These are phyloP conservation scores for Papio anubis DNA, from an alignment of 2,113 vertebrate genomes.

Conservation along the genomic window DNA sequence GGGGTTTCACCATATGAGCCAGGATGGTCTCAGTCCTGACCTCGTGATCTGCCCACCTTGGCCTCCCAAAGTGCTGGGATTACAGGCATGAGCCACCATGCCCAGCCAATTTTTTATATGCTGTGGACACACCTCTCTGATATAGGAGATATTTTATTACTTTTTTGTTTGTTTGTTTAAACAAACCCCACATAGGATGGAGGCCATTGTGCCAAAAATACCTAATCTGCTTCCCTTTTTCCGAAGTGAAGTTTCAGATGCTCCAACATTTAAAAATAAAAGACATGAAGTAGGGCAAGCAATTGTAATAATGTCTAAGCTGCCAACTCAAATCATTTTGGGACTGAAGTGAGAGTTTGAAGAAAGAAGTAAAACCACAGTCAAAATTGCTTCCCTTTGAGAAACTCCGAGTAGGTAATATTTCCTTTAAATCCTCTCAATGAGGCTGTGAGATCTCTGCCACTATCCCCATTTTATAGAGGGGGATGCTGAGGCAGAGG, in stretches of 20 bases:
- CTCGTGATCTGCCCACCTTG: no score
- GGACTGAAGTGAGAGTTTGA: constrained; percentile 15
- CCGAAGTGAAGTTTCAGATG: constrained; percentile 51
- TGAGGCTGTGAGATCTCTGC: not conserved
- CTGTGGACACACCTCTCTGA: no score
- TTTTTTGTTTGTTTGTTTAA: not conserved
- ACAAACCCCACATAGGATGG: not conserved
- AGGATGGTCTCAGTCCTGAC: no score
- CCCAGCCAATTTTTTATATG: no score
- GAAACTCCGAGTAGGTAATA: not conserved
- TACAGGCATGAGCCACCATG: no score
- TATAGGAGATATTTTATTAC: not conserved
- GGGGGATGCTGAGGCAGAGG: not conserved
- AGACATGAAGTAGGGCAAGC: constrained; percentile 60
- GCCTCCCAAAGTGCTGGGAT: no score
- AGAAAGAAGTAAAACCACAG: not conserved
- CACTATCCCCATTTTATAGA: not conserved
- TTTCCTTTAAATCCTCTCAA: not conserved
- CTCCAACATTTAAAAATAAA: constrained; percentile 67
- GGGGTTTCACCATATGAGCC: no score
- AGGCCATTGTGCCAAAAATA: constrained; percentile 50
- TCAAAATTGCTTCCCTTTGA: not conserved
- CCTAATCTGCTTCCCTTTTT: constrained; percentile 42
- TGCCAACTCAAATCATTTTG: not conserved
- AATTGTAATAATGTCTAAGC: constrained; percentile 32